Evolutionary conservation across 2,797 vertebrate genomes (phyloP), one percentile per base, ranked within the genome.

Genomic region (Pantherophis vulpinus): DNA sequence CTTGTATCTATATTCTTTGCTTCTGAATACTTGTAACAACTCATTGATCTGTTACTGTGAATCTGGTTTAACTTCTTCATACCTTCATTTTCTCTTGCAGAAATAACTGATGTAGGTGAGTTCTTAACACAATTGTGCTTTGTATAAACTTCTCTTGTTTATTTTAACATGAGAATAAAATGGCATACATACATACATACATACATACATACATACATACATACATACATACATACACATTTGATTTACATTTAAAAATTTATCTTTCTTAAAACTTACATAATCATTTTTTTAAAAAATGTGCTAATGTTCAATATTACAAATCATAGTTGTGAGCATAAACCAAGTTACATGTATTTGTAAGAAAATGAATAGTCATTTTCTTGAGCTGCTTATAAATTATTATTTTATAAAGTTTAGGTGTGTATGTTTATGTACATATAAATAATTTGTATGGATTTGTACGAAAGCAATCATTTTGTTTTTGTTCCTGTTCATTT

Each of bases 61-160:
- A 93, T 0, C 23, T 95, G 89, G 32, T 56, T 91, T 97, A 94
- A 97, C 92, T 96, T 96, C 96, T 95, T 96, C 93, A 97, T 96
- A 96, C 94, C 95, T 60, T 97, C 92, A 97, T 97, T 96, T 98
- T 98, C 96, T 96, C 96, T 98, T 98, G 92, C 98, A 98, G 98
- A 98, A 95, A 94, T 98, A 97, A 97, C 97, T 97, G 98, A 98
- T 94, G 60, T 98, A 97, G 98, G 98, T 98, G 97, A 98, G 98
- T 98, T 93, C 92, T 86, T 96, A 47, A 16, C 13, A 86, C 70
- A 93, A 88, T 54, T 95, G 90, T 92, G 90, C 90, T 94, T 83
- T 92, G 90, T 89, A 4, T 86, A 86, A 87, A 79, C 16, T 37
- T 89, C 25, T 89, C n/a, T 93, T 87, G 47, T 90, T 27, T 32